phyloP scores from a whole-genome alignment of 2,888 invertebrate species.

The Leptothorax acervorum region DNA sequence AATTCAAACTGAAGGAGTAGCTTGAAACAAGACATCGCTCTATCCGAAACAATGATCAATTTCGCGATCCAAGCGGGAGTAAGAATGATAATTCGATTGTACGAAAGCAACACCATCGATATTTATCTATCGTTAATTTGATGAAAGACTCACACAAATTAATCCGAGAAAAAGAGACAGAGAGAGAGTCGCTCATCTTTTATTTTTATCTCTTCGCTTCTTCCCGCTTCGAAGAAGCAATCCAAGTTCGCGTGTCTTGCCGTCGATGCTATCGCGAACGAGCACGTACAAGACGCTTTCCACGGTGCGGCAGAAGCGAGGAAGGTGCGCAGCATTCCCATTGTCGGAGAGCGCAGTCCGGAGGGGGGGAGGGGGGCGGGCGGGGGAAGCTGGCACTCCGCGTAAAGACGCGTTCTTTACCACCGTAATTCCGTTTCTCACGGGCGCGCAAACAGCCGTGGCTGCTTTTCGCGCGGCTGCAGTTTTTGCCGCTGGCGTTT shows the following conservation, averaged over 20 bases:
- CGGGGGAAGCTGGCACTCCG: background rate
- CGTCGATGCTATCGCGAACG: conserved; percentile 38
- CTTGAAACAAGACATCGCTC: background rate
- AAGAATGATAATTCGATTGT: background rate
- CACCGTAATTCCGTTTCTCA: conserved; percentile 52
- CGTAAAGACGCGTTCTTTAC: conserved; percentile 34
- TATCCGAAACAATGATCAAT: background rate
- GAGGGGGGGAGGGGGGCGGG: background rate
- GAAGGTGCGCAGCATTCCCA: conserved; percentile 35
- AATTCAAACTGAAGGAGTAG: background rate
- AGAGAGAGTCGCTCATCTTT: background rate
- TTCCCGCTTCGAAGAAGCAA: conserved; percentile 17
- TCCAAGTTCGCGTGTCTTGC: conserved; percentile 40
- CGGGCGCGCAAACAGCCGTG: conserved; percentile 32
- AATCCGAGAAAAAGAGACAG: background rate
- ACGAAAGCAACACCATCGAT: background rate
- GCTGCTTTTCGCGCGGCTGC: conserved; percentile 27
- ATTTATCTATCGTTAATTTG: background rate
- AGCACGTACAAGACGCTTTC: conserved; percentile 25
- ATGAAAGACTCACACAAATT: conserved; percentile 8
- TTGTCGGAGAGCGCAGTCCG: conserved; percentile 21
- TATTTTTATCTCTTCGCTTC: background rate
- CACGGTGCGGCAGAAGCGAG: conserved; percentile 25
- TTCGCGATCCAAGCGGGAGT: too few species aligned
- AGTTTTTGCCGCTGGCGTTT: conserved; percentile 41